Evolutionary conservation across 37 sponge, comb jelly and placozoan species (phyloP).

Genomic region (Ianthella basta): DNA sequence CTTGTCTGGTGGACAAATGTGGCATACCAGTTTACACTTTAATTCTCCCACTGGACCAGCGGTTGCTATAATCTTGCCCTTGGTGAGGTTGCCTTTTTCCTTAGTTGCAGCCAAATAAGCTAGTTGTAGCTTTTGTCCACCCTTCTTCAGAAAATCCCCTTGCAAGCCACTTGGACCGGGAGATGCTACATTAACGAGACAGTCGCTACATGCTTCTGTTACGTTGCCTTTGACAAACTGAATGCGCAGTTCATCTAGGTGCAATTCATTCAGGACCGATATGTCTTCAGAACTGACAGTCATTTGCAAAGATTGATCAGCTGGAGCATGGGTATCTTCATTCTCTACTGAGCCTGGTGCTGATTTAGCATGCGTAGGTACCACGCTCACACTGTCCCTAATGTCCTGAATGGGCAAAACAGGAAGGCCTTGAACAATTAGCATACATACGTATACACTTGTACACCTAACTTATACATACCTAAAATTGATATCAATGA

Average conservation of each 20-base stretch:
- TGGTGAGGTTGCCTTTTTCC: neutral
- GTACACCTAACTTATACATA: too few relatives aligned
- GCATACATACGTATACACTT: too few relatives aligned
- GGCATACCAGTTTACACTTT: conserved; percentile 47
- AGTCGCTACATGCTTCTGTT: conserved; percentile 39
- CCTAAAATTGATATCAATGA: too few relatives aligned
- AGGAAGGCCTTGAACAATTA: too few relatives aligned
- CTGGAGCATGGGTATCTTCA: too few relatives aligned
- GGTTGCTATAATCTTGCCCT: conserved; percentile 37
- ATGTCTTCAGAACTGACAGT: too few relatives aligned
- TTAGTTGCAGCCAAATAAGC: conserved; percentile 19
- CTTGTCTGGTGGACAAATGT: conserved; percentile 32
- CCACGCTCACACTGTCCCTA: too few relatives aligned
- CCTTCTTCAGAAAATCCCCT: conserved; percentile 56
- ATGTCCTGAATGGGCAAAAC: too few relatives aligned
- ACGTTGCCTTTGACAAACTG: conserved; percentile 53
- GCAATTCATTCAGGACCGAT: too few relatives aligned
- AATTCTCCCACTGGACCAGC: conserved; percentile 40
- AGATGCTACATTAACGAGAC: conserved; percentile 58
- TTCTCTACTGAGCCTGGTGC: too few relatives aligned
- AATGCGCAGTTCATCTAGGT: neutral
- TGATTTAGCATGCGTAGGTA: too few relatives aligned
- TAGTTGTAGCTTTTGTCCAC: conserved; percentile 45
- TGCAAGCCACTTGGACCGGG: conserved; percentile 43
- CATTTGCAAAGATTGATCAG: too few relatives aligned